Conservation (phyloP, 2,113 vertebrate species). For the Crotalus tigris region DNA sequence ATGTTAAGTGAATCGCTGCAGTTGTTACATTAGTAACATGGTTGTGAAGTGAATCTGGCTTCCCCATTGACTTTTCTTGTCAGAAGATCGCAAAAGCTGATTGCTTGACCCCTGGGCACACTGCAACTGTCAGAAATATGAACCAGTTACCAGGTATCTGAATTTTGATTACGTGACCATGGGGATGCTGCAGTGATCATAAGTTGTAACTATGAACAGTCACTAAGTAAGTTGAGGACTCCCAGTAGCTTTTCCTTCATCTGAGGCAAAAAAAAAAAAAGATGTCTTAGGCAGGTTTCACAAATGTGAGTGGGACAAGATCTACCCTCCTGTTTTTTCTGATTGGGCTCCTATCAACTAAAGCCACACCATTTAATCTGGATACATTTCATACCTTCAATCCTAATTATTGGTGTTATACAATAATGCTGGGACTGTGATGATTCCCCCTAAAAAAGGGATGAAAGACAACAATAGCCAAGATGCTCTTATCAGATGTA, state of each 20-base stretch:
- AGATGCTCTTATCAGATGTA: not conserved
- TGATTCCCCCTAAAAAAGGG: conserved; percentile 2
- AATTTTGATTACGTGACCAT: not conserved
- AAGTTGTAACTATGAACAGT: not conserved
- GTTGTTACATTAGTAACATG: too few relatives aligned
- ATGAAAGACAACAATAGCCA: conserved; percentile 2
- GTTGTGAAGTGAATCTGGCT: not conserved
- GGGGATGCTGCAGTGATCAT: not conserved
- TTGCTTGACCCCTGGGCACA: not conserved
- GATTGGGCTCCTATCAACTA: not conserved
- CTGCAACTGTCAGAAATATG: not conserved
- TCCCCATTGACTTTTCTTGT: too few relatives aligned
- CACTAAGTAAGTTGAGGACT: not conserved
- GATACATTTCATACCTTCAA: conserved; percentile 10
- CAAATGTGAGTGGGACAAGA: not conserved
- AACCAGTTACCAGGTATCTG: not conserved
- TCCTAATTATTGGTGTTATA: not conserved
- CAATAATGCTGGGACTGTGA: not conserved
- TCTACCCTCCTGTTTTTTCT: not conserved
- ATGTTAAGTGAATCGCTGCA: too few relatives aligned
- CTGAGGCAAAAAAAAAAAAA: not conserved
- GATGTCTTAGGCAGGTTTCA: not conserved
- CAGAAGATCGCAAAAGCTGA: not conserved
- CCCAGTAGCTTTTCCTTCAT: not conserved
- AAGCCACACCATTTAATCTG: not conserved